phyloP scores from a whole-genome alignment of 2,888 invertebrate species.

The Drosophila longiperda region DNA sequence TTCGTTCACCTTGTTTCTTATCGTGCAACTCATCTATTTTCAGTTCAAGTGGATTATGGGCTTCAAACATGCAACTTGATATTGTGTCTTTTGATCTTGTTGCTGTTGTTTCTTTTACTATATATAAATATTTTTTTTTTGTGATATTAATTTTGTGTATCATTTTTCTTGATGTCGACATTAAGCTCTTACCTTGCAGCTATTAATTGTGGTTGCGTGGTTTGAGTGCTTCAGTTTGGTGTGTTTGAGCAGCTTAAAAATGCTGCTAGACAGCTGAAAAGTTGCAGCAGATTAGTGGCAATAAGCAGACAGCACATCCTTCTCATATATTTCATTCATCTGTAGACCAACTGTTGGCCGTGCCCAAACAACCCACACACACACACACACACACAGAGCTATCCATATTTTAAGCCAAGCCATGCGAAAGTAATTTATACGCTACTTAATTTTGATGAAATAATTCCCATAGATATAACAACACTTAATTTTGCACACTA shows the following conservation, averaged over 20 bases:
- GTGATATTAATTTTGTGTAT: slow-evolving; percentile 10
- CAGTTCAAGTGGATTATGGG: slow-evolving; percentile 65
- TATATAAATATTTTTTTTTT: background rate
- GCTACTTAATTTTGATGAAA: slow-evolving; percentile 75
- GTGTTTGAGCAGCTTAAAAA: slow-evolving; percentile 37
- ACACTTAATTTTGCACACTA: slow-evolving; percentile 79
- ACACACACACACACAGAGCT: slow-evolving; percentile 16
- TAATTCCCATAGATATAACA: slow-evolving; percentile 76
- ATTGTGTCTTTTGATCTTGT: slow-evolving; percentile 2
- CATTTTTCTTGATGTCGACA: slow-evolving; percentile 55
- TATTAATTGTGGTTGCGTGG: slow-evolving; percentile 58
- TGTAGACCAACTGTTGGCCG: slow-evolving; percentile 44
- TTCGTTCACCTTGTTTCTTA: slow-evolving; percentile 50
- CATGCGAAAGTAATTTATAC: slow-evolving; percentile 68
- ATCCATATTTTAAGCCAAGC: slow-evolving; percentile 32
- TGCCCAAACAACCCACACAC: slow-evolving; percentile 37
- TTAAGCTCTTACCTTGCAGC: slow-evolving; percentile 59
- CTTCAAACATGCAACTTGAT: slow-evolving; percentile 53
- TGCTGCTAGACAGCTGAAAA: slow-evolving; percentile 27
- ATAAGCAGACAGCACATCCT: slow-evolving; percentile 23
- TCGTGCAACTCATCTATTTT: slow-evolving; percentile 63
- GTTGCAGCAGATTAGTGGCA: slow-evolving; percentile 8
- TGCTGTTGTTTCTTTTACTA: slow-evolving; percentile 14
- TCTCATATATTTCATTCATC: slow-evolving; percentile 18
- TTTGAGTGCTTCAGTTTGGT: slow-evolving; percentile 13